Evolutionary conservation across 2,888 invertebrate genomes (phyloP).

Genomic region (Rhagium mordax): DNA sequence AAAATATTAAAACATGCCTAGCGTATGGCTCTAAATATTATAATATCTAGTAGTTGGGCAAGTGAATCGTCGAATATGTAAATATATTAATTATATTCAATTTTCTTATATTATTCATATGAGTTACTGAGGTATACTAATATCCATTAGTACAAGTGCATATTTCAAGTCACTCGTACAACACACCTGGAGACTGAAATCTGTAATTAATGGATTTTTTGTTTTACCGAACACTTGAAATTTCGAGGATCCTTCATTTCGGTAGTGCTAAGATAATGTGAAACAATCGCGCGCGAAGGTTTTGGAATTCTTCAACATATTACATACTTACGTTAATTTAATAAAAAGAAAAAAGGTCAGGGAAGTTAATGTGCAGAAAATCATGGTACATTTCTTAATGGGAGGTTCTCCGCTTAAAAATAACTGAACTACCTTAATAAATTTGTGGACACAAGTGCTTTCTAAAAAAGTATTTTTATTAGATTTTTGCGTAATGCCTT

Average conservation of each 20-base stretch:
- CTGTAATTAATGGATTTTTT: conserved; percentile 6
- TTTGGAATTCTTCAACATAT: neutral
- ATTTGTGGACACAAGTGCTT: too few species aligned
- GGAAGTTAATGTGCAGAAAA: too few species aligned
- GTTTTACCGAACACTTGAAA: conserved; percentile 12
- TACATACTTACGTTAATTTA: too few species aligned
- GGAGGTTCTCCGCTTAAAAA: too few species aligned
- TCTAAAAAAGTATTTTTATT: too few species aligned
- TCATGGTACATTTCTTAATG: too few species aligned
- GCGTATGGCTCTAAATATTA: neutral
- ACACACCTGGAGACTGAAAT: neutral
- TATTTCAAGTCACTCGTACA: conserved; percentile 6
- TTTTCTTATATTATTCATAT: neutral
- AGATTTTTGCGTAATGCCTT: too few species aligned
- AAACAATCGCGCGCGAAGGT: neutral
- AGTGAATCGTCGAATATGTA: neutral
- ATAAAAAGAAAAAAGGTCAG: too few species aligned
- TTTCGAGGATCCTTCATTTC: neutral
- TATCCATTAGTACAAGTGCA: conserved; percentile 30
- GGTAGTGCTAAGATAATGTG: neutral
- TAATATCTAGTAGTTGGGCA: neutral
- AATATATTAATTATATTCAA: neutral
- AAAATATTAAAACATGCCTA: neutral
- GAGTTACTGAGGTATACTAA: neutral
- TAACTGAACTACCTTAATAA: too few species aligned